These are phyloP conservation scores for Zaprionus obscuricornis DNA, from an alignment of 2,888 invertebrate species.

Conservation along the genomic window DNA sequence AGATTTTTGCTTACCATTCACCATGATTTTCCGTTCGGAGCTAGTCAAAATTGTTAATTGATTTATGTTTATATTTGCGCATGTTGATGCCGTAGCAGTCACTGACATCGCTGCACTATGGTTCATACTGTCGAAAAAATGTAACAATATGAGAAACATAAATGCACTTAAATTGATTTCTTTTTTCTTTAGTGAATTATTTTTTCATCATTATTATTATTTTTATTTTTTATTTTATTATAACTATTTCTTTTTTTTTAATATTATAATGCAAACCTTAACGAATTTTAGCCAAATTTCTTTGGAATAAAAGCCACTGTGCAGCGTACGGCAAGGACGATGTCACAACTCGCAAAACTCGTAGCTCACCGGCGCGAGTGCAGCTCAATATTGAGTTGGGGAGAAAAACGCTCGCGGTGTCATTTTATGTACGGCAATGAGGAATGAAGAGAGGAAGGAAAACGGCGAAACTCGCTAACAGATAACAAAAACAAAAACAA, in stretches of 20 bases:
- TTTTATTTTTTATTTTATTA: too few species aligned
- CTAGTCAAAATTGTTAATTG: constrained; percentile 68
- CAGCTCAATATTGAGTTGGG: neutral
- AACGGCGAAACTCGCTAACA: constrained; percentile 28
- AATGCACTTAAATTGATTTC: too few species aligned
- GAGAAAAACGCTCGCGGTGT: constrained; percentile 68
- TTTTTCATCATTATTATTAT: too few species aligned
- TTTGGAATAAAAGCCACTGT: too few species aligned
- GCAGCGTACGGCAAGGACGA: constrained; percentile 12
- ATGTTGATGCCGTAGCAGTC: constrained; percentile 54
- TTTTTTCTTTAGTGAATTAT: too few species aligned
- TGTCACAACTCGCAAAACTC: neutral
- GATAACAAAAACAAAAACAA: constrained; percentile 66
- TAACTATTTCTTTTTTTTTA: too few species aligned
- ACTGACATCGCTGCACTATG: neutral
- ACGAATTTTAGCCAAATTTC: too few species aligned
- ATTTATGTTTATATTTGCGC: constrained; percentile 79
- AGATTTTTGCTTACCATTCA: constrained; percentile 2
- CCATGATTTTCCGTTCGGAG: neutral
- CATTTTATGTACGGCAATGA: constrained; percentile 20
- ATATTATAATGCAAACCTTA: too few species aligned
- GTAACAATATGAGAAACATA: too few species aligned
- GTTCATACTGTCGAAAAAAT: too few species aligned
- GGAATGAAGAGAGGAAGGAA: neutral
- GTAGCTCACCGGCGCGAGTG: neutral